Percentiles rank a stretch among this genome's conserved stretches.
Evolutionary conservation across 2,113 vertebrate species (phyloP).

Genomic region (Indicator indicator): DNA sequence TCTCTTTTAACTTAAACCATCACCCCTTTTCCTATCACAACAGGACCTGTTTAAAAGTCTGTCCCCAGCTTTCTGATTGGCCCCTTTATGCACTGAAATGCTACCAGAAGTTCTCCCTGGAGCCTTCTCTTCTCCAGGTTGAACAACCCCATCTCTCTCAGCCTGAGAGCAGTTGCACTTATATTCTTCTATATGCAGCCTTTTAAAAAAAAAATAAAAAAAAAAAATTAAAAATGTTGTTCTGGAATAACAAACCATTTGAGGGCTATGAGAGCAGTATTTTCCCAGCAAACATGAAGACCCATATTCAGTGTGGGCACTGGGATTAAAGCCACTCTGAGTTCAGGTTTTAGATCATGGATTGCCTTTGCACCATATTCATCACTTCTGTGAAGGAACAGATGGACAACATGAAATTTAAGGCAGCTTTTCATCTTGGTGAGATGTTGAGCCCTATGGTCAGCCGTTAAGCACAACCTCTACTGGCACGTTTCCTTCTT

Average conservation of each 20-base stretch:
- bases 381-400: background rate
- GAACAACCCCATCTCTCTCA: no score
- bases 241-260: background rate
- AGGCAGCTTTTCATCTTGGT: background rate
- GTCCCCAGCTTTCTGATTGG: no score
- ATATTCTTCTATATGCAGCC: background rate
- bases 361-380: background rate
- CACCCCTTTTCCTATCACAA: no score
- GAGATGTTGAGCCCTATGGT: background rate
- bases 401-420: background rate
- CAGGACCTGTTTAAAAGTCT: no score
- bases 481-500: background rate
- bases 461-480: background rate
- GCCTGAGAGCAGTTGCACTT: fast-evolving
- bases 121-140: no score
- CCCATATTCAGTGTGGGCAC: fast-evolving
- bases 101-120: no score
- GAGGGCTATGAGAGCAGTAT: fast-evolving
- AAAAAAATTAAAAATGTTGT: background rate
- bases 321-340: background rate
- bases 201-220: background rate
- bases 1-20: no score
- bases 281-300: background rate
- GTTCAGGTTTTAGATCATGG: fast-evolving
- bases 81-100: no score